These are phyloP conservation scores for Contarinia nasturtii DNA, from an alignment of 1,140 invertebrate species.

Conservation along the genomic window DNA sequence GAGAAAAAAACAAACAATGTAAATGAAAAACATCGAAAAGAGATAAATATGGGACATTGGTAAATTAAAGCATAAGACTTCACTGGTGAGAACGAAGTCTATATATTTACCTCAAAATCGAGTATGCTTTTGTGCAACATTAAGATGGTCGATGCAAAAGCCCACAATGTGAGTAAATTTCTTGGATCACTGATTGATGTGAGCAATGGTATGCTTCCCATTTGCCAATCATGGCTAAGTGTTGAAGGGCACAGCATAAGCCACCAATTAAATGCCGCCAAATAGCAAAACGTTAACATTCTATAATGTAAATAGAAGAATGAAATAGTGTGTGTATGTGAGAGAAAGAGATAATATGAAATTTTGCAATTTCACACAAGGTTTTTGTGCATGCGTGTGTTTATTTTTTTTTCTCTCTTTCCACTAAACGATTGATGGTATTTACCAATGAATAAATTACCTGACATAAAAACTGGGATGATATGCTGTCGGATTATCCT, in stretches of 20 bases:
- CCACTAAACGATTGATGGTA: too few relatives aligned
- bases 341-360: background rate
- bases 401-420: too few relatives aligned
- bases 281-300: constrained; percentile 53
- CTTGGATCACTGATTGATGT: constrained; percentile 44
- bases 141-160: constrained; percentile 36
- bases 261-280: constrained; percentile 66
- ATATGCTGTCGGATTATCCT: constrained; percentile 73
- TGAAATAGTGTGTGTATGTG: constrained; percentile 1
- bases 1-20: background rate
- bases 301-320: constrained; percentile 26
- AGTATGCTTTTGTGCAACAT: constrained; percentile 36
- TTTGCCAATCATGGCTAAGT: constrained; percentile 73
- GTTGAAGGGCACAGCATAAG: constrained; percentile 54
- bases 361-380: background rate
- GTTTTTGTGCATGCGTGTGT: too few relatives aligned
- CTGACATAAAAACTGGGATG: constrained; percentile 47
- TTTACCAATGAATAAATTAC: constrained; percentile 32
- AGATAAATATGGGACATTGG: too few relatives aligned
- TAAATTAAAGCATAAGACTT: too few relatives aligned
- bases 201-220: constrained; percentile 64
- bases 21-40: too few relatives aligned
- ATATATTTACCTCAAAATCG: constrained; percentile 41
- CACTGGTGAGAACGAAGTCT: too few relatives aligned
- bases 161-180: constrained; percentile 48